Evolutionary conservation across 2,797 vertebrate species (phyloP), one percentile per base, ranked within the genome.

Genomic region (Anguilla marmorata): DNA sequence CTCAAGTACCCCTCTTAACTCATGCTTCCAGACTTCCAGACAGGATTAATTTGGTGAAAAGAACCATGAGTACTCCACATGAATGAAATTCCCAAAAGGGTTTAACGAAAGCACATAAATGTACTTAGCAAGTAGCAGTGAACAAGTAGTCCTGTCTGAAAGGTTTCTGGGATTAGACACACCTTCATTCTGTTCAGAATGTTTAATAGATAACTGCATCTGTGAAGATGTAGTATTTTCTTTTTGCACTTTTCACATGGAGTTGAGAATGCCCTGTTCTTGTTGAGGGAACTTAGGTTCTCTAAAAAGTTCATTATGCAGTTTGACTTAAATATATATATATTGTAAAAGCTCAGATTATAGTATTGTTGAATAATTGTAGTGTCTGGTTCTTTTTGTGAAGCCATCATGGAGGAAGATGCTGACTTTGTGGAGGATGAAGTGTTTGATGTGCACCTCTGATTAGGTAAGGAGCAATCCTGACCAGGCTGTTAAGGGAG

Each of bases 401-500:
- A 90, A 97, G 96, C 95, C 0, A 96, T 96, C 83, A 92, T 92
- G 66, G 96, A 97, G 86, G 96, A 97, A 88, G 95, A 97, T 14
- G 69, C 94, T 1, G 95, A 97, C 89, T 14, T 91, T 0, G 91
- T 95, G 89, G 95, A 96, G 86, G 95, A 96, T 84, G 96, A 94
- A 30, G 94, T 96, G 85, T 96, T 96, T 87, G 96, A 97, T 85
- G 94, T 95, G 66, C 96, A 96, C 86, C 94, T 97, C 93, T 97
- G 95, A 95, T 94, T 91, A 93, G 95, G 96, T 96, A 91, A 60
- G 37, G 85, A n/a, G 27, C 50, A 56, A 24, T 14, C 16, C 30
- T 19, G 16, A 7, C 6, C 30, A 19, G 14, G 11, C 9, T n/a
- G 33, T 84, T 16, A 58, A 37, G 2, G 14, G 19, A 14, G 30